Conservation (phyloP, 2,113 vertebrate genomes). For the Hiodon tergisus region DNA sequence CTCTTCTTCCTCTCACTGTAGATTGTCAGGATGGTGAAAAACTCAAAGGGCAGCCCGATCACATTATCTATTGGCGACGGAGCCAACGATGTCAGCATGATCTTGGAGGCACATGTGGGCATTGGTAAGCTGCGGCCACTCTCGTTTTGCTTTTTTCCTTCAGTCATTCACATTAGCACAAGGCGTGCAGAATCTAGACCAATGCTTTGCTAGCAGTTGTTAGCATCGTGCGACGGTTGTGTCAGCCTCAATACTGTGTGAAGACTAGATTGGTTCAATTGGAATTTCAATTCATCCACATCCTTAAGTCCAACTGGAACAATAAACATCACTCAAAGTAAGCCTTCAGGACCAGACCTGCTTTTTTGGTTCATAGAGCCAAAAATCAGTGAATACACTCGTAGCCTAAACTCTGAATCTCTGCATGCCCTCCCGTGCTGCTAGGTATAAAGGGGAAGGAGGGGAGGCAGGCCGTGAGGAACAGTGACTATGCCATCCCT, state of each 20-base stretch:
- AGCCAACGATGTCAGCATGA: constrained; percentile 98
- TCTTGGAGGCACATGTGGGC: constrained; percentile 95
- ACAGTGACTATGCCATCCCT: constrained; percentile 95
- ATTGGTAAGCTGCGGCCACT: constrained; percentile 68
- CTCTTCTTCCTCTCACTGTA: constrained; percentile 35
- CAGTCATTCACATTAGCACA: no score
- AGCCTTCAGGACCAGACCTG: no score
- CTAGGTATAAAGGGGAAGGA: constrained; percentile 96
- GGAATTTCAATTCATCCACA: no score
- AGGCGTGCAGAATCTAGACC: no score
- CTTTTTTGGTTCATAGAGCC: no score
- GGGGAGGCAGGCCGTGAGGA: constrained; percentile 89
- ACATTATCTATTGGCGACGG: constrained; percentile 92
- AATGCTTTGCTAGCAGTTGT: no score
- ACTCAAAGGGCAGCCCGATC: constrained; percentile 86
- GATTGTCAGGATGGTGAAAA: constrained; percentile 98
- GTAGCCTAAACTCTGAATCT: not conserved
- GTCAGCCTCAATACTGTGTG: no score
- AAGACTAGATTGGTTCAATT: no score
- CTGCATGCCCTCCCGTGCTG: not conserved
- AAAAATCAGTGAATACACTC: not conserved
- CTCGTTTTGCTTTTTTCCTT: not conserved
- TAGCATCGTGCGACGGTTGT: no score
- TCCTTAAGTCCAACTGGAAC: no score
- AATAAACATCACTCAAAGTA: no score